phyloP scores from a whole-genome alignment of 2,113 vertebrate genomes.

The Chrysochloris asiatica region DNA sequence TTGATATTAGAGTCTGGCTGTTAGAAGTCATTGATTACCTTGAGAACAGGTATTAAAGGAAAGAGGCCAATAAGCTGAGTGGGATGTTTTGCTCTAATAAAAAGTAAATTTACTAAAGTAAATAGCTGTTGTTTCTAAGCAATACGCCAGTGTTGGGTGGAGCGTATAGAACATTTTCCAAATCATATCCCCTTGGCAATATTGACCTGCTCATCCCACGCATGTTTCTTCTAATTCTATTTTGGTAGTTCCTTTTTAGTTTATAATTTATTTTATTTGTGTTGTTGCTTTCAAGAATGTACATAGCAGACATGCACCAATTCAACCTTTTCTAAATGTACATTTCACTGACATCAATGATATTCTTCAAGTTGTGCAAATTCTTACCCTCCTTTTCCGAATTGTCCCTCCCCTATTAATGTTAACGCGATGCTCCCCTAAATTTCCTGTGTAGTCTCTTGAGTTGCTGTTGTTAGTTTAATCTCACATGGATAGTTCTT shows the following conservation, averaged over 20 bases:
- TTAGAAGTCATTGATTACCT: constrained; percentile 72
- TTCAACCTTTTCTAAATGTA: background rate
- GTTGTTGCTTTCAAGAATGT: background rate
- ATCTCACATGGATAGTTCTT: background rate
- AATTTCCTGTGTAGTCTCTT: background rate
- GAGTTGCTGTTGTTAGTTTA: background rate
- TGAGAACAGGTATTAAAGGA: constrained; percentile 69
- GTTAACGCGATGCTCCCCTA: background rate
- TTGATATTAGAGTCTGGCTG: constrained; percentile 42
- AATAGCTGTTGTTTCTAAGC: constrained; percentile 36
- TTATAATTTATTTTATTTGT: background rate
- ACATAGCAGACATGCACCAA: background rate
- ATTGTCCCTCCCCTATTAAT: background rate
- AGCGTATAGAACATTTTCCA: background rate
- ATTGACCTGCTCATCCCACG: background rate
- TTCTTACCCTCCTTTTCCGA: background rate
- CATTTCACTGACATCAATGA: background rate
- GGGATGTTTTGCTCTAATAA: constrained; percentile 58
- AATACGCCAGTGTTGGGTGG: background rate
- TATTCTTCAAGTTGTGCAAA: background rate
- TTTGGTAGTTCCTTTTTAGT: background rate
- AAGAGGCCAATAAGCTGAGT: constrained; percentile 45
- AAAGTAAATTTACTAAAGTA: constrained; percentile 61
- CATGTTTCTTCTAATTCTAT: background rate
- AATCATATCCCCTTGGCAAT: background rate